Percentiles rank a stretch among this genome's conserved stretches.
Conservation (phyloP, 2,797 vertebrate species). For the Oceanodroma leucorhoa region DNA sequence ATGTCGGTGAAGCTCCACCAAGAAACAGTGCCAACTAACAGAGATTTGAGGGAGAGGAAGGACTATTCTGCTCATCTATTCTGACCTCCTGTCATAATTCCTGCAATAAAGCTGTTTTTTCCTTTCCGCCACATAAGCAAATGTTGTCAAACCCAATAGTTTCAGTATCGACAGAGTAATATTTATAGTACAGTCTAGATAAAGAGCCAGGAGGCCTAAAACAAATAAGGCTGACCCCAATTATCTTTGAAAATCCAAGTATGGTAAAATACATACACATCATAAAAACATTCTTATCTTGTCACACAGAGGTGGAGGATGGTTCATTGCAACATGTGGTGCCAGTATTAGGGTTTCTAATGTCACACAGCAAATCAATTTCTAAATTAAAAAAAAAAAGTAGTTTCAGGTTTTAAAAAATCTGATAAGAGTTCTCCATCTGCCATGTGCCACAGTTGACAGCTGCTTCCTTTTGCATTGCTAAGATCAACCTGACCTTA, state of each 20-base stretch:
- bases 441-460: constrained; percentile 15
- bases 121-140: neutral
- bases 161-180: neutral
- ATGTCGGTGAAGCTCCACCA: neutral
- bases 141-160: neutral
- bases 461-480: constrained; percentile 53
- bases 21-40: neutral
- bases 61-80: neutral
- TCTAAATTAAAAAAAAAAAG: constrained; percentile 41
- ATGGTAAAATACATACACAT: neutral
- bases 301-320: neutral
- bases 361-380: constrained; percentile 39
- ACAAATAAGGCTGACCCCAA: neutral
- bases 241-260: neutral
- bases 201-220: neutral
- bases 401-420: constrained; percentile 57
- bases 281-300: constrained; percentile 23
- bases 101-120: neutral
- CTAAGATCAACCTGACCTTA: constrained; percentile 64
- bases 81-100: neutral
- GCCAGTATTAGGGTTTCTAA: constrained; percentile 38
- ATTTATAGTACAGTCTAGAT: neutral
- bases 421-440: constrained; percentile 59
- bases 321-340: neutral
- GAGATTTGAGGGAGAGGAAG: neutral